A percentile compares a stretch with the other conserved stretches of the same genome.
phyloP scores from a whole-genome alignment of 2,113 vertebrate species.

The Engystomops pustulosus region DNA sequence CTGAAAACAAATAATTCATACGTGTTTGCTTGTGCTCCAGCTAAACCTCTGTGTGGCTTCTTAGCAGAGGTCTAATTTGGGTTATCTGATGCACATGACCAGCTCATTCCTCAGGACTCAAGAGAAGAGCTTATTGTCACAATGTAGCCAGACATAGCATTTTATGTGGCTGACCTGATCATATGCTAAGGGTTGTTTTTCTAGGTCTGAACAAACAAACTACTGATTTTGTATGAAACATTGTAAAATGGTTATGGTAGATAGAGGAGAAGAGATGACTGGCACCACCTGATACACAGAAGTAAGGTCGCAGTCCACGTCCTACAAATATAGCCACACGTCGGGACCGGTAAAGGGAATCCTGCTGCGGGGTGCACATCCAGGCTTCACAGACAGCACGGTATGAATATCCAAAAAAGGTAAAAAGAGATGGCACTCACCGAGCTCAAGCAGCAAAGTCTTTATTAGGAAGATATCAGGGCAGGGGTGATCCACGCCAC shows the following conservation, averaged over 20 bases:
- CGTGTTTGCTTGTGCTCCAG: slow-evolving; percentile 18
- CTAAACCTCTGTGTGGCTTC: slow-evolving; percentile 47
- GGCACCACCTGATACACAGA: no score
- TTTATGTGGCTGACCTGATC: slow-evolving; percentile 18
- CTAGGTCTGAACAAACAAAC: neutral
- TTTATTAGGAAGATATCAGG: no score
- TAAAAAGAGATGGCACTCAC: no score
- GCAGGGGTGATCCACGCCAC: no score
- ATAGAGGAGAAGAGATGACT: no score
- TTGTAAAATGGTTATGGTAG: slow-evolving; percentile 19
- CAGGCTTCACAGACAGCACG: no score
- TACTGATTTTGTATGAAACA: neutral
- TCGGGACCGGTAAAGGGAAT: no score
- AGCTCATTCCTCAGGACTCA: slow-evolving; percentile 45
- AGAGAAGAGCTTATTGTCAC: slow-evolving; percentile 49
- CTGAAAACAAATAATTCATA: slow-evolving; percentile 25
- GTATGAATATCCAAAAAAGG: no score
- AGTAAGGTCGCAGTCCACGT: no score
- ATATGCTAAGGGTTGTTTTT: slow-evolving; percentile 21
- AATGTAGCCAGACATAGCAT: slow-evolving; percentile 40
- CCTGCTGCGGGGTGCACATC: no score
- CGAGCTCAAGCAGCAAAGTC: no score
- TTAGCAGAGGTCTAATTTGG: slow-evolving; percentile 55
- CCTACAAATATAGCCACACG: no score
- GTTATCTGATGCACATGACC: slow-evolving; percentile 58